Percentiles rank a stretch among this genome's conserved stretches.
phyloP scores from a whole-genome alignment of 2,888 invertebrate species.

The Onthophagus sagittarius region DNA sequence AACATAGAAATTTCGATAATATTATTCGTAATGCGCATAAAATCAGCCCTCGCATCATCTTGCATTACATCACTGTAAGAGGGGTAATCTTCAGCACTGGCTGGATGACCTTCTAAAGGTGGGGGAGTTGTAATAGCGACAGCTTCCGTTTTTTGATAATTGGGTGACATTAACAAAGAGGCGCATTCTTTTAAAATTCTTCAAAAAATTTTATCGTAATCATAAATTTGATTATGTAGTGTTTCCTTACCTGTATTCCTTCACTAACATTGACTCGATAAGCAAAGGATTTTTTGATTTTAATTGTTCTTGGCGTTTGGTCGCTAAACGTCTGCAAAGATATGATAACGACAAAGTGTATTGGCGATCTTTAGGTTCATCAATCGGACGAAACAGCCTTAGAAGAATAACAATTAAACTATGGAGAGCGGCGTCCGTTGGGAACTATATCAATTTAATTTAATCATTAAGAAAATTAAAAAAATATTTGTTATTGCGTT shows the following conservation, averaged over 20 bases:
- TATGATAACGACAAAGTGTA: neutral
- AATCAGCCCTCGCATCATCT: neutral
- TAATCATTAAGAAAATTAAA: neutral
- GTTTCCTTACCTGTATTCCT: neutral
- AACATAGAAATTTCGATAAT: neutral
- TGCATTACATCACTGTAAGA: neutral
- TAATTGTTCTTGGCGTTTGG: neutral
- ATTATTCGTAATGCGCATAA: slow-evolving; percentile 8
- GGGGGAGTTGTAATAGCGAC: slow-evolving; percentile 1
- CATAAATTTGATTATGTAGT: no score
- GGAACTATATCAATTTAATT: neutral
- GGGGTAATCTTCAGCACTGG: slow-evolving; percentile 5
- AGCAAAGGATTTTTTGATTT: neutral
- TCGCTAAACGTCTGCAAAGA: neutral
- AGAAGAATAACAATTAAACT: neutral
- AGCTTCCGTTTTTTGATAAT: slow-evolving; percentile 4
- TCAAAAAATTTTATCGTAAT: neutral
- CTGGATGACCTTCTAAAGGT: slow-evolving; percentile 10
- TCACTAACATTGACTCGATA: neutral
- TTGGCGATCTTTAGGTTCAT: neutral
- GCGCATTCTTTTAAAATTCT: neutral
- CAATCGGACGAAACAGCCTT: neutral
- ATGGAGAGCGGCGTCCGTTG: neutral
- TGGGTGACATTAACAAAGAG: neutral
- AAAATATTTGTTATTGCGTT: neutral